phyloP scores from a whole-genome alignment of 2,113 vertebrate genomes.

The Odocoileus virginianus region DNA sequence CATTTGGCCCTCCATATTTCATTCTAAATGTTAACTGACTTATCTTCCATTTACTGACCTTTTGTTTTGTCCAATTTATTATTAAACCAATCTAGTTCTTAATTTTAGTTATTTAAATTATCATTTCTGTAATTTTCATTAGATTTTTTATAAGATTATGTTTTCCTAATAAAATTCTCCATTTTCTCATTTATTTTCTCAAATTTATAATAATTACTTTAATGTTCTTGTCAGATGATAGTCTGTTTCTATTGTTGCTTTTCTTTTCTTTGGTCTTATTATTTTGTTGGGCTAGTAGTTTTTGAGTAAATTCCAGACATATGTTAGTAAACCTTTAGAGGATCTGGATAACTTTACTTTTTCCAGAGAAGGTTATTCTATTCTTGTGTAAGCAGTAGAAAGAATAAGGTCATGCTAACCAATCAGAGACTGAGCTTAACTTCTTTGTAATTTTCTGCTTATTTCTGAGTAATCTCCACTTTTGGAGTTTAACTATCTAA shows the following conservation, averaged over 20 bases:
- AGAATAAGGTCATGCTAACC: neutral
- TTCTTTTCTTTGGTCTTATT: neutral
- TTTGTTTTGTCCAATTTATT: neutral
- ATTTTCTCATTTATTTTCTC: neutral
- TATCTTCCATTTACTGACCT: neutral
- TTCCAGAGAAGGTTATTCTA: neutral
- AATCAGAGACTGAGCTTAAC: neutral
- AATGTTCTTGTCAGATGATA: neutral
- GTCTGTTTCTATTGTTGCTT: neutral
- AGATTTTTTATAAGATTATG: neutral
- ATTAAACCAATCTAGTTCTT: neutral
- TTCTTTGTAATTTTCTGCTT: neutral
- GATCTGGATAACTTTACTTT: neutral
- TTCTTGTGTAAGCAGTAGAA: neutral
- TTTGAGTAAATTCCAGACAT: neutral
- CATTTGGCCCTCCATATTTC: neutral
- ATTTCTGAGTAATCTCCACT: neutral
- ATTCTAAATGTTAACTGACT: neutral
- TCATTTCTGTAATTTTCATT: neutral
- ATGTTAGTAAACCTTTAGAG: neutral
- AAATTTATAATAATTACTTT: neutral
- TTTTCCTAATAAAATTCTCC: neutral
- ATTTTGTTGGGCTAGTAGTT: neutral
- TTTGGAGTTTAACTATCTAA: neutral
- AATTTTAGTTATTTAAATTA: neutral